Conservation (phyloP, 2,888 invertebrate species). For the Yponomeuta cagnagella region DNA sequence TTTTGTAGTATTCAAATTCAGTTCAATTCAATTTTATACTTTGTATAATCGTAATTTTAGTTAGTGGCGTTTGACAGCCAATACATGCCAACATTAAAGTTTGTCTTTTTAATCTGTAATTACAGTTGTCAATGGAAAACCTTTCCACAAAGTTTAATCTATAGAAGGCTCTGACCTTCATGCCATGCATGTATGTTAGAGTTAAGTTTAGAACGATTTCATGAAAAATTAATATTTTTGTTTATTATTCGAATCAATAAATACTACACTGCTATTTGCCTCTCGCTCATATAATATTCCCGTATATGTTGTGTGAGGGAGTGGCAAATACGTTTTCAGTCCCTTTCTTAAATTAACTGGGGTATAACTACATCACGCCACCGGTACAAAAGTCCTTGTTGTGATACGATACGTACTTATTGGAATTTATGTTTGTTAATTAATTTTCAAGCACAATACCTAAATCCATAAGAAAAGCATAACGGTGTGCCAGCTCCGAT, state of each 20-base stretch:
- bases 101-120: too few relatives aligned
- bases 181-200: too few relatives aligned
- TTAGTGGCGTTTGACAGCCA: neutral
- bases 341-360: neutral
- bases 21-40: too few relatives aligned
- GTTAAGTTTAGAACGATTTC: too few relatives aligned
- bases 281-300: neutral
- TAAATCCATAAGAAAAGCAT: neutral
- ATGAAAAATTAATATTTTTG: too few relatives aligned
- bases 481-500: neutral
- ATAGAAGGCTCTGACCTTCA: too few relatives aligned
- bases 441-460: too few relatives aligned
- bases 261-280: too few relatives aligned
- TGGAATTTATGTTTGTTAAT: neutral
- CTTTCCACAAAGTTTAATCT: too few relatives aligned
- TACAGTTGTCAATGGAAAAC: too few relatives aligned
- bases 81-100: too few relatives aligned
- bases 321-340: neutral
- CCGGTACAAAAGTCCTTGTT: neutral
- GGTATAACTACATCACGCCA: neutral
- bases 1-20: neutral
- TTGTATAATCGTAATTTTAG: neutral
- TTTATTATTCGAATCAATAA: too few relatives aligned
- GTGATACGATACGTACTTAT: neutral
- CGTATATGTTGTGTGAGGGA: neutral